phyloP scores from a whole-genome alignment of 2,797 vertebrate species.

The Malacoctenus gilli region DNA sequence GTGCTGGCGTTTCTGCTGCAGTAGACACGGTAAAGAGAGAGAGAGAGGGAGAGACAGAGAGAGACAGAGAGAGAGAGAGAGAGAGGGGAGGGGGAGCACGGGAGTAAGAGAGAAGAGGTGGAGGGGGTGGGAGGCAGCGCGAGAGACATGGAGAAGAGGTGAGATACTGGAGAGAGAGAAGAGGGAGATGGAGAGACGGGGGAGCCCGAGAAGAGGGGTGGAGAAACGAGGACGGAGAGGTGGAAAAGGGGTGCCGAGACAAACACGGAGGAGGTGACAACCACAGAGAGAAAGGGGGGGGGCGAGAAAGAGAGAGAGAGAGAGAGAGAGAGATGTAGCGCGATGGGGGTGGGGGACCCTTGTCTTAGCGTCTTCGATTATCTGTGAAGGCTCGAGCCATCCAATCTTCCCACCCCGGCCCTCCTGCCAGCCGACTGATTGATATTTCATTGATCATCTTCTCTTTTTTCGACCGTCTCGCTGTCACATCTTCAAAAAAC shows the following conservation, averaged over 20 bases:
- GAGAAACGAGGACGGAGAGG: constrained; percentile 27
- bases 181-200: constrained; percentile 32
- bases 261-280: constrained; percentile 48
- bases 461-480: constrained; percentile 42
- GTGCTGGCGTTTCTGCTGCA: constrained; percentile 81
- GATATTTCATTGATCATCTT: constrained; percentile 75
- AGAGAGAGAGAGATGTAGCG: constrained; percentile 40
- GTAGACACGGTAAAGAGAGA: constrained; percentile 66
- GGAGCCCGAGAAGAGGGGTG: constrained; percentile 16
- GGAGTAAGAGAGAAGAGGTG: constrained; percentile 61
- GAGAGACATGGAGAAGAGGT: constrained; percentile 67
- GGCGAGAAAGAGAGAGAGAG: constrained; percentile 51
- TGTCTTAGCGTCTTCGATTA: constrained; percentile 73
- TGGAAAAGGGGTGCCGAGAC: constrained; percentile 15
- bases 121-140: constrained; percentile 36
- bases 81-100: constrained; percentile 50
- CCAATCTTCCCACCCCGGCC: constrained; percentile 43
- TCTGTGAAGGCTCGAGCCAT: constrained; percentile 60
- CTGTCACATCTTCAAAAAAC: constrained; percentile 20
- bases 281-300: constrained; percentile 47
- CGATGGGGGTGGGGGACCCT: constrained; percentile 66
- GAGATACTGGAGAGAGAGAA: constrained; percentile 47
- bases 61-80: constrained; percentile 58
- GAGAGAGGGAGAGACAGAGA: constrained; percentile 54
- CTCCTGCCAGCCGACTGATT: constrained; percentile 61